Conservation (phyloP, 1,140 invertebrate genomes). For the Drosophila equinoxialis region DNA sequence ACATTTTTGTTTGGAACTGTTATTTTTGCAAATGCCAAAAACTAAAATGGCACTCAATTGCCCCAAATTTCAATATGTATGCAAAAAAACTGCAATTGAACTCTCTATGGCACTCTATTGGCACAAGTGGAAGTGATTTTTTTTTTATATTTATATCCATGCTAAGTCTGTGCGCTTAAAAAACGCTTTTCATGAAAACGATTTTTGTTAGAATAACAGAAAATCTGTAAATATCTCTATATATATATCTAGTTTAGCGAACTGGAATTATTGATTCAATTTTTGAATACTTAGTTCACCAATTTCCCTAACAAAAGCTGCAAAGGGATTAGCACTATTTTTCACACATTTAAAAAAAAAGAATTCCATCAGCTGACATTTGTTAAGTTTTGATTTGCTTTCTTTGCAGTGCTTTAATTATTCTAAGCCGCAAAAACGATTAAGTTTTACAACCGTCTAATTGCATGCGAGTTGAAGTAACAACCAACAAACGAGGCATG, state of each 20-base stretch:
- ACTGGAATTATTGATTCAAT: background rate
- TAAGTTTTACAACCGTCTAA: conserved; percentile 50
- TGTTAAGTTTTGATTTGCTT: conserved; percentile 8
- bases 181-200: conserved; percentile 1
- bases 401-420: conserved; percentile 32
- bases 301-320: too few relatives aligned
- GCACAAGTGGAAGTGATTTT: background rate
- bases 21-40: background rate
- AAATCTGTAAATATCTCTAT: background rate
- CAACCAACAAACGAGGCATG: conserved; percentile 22
- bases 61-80: background rate
- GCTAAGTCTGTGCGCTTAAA: background rate
- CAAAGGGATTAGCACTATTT: too few relatives aligned
- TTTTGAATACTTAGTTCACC: too few relatives aligned
- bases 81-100: conserved; percentile 11
- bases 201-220: background rate
- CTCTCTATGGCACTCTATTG: conserved; percentile 4
- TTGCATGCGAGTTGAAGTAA: conserved; percentile 45
- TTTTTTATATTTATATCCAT: background rate
- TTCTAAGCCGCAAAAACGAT: conserved; percentile 44
- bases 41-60: background rate
- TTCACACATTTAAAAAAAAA: background rate
- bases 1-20: background rate
- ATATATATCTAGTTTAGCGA: background rate
- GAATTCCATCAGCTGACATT: conserved; percentile 4